A percentile compares a stretch with the other conserved stretches of the same genome.
These are phyloP conservation scores for Minunthozetes semirufus DNA, from an alignment of 2,888 invertebrate species.

Conservation along the genomic window DNA sequence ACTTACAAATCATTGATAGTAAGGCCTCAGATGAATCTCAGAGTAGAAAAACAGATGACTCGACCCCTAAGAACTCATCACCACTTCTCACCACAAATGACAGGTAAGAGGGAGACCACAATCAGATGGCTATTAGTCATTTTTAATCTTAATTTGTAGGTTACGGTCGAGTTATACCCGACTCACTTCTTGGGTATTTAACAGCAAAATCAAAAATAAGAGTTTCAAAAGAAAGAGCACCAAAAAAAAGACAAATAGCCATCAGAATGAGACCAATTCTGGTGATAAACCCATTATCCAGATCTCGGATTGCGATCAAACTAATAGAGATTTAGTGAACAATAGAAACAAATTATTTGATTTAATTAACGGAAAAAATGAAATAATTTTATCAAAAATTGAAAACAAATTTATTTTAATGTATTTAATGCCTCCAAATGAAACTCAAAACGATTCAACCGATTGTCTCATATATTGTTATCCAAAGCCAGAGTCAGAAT, in stretches of 20 bases:
- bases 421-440: constrained; percentile 32
- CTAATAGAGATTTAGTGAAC: background rate
- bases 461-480: constrained; percentile 25
- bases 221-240: constrained; percentile 11
- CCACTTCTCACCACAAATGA: background rate
- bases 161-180: constrained; percentile 2
- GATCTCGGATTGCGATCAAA: background rate
- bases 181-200: constrained; percentile 17
- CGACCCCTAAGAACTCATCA: background rate
- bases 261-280: background rate
- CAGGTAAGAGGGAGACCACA: background rate
- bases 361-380: constrained; percentile 20
- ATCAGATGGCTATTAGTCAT: background rate
- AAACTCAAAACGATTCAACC: constrained; percentile 18
- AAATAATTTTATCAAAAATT: background rate
- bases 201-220: background rate
- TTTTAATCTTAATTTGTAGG: background rate
- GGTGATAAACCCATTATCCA: background rate
- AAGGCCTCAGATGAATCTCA: background rate
- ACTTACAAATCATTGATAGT: background rate
- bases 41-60: background rate
- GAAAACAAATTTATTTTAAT: constrained; percentile 21
- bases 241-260: background rate
- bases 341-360: constrained; percentile 15
- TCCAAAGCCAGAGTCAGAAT: background rate